A percentile compares a stretch with the other conserved stretches of the same genome.
These are phyloP conservation scores for Acleris literana DNA, from an alignment of 2,888 invertebrate species.

Conservation along the genomic window DNA sequence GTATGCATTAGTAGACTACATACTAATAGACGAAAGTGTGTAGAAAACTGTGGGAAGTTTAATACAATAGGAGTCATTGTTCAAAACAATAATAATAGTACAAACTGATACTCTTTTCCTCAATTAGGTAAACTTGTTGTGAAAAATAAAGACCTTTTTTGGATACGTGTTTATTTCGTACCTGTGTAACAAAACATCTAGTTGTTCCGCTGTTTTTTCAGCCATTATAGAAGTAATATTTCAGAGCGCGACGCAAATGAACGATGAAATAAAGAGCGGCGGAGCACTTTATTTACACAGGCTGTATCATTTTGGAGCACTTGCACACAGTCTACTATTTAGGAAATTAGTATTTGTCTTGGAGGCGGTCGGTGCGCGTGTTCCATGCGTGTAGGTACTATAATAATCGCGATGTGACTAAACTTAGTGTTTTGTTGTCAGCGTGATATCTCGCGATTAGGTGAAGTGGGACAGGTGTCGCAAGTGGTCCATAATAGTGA, in stretches of 20 bases:
- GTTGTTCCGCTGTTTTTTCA: conserved; percentile 58
- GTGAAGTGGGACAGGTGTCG: conserved; percentile 70
- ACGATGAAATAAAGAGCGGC: conserved; percentile 12
- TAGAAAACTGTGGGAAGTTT: conserved; percentile 51
- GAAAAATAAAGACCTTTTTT: conserved; percentile 14
- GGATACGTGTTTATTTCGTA: conserved; percentile 38
- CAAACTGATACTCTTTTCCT: conserved; percentile 20
- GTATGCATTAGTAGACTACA: conserved; percentile 21
- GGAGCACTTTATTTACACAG: conserved; percentile 43
- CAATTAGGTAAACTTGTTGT: conserved; percentile 11
- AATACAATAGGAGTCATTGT: conserved; percentile 24
- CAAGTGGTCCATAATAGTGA: conserved; percentile 56
- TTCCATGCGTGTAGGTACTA: conserved; percentile 47
- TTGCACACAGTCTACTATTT: conserved; percentile 14
- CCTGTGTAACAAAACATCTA: conserved; percentile 57
- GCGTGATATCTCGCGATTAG: conserved; percentile 61
- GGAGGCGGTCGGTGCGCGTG: conserved; percentile 41
- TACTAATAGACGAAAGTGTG: conserved; percentile 46
- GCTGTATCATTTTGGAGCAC: conserved; percentile 20
- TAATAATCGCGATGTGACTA: conserved; percentile 57
- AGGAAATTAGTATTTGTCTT: conserved; percentile 41
- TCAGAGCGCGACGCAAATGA: background rate
- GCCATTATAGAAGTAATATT: conserved; percentile 48
- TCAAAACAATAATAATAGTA: conserved; percentile 15
- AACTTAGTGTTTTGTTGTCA: conserved; percentile 58